These are phyloP conservation scores for Papilio elwesi DNA, from an alignment of 2,888 invertebrate species.

Conservation along the genomic window DNA sequence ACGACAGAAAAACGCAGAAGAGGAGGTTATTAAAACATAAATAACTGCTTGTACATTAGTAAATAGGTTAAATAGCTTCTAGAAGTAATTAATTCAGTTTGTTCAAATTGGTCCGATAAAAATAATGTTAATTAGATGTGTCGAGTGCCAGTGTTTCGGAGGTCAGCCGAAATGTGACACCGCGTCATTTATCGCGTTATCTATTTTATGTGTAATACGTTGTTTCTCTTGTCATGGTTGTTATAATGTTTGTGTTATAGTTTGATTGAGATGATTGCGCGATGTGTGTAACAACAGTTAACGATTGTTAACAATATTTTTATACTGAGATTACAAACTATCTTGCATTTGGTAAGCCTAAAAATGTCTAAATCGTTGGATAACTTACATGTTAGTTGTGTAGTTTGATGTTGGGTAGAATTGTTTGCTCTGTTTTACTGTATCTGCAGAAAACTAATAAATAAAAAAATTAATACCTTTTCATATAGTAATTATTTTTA, in stretches of 20 bases:
- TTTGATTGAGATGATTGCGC: neutral
- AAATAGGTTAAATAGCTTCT: slow-evolving; percentile 15
- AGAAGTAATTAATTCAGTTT: slow-evolving; percentile 5
- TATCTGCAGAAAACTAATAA: too few relatives aligned
- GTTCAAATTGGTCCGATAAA: slow-evolving; percentile 30
- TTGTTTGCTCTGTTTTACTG: too few relatives aligned
- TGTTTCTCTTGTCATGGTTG: slow-evolving; percentile 9
- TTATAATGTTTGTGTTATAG: slow-evolving; percentile 10
- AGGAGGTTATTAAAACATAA: slow-evolving; percentile 55
- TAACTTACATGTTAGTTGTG: too few relatives aligned
- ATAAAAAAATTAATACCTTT: too few relatives aligned
- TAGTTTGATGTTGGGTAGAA: too few relatives aligned
- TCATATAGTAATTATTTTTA: too few relatives aligned
- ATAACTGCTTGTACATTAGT: slow-evolving; percentile 30
- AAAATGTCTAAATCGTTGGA: too few relatives aligned
- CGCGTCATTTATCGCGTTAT: slow-evolving; percentile 22
- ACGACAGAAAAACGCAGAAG: slow-evolving; percentile 52
- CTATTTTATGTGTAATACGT: neutral
- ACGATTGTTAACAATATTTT: neutral
- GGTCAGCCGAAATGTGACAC: slow-evolving; percentile 38
- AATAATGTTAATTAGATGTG: slow-evolving; percentile 36
- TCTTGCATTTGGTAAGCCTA: too few relatives aligned
- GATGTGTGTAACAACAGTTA: neutral
- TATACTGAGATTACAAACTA: neutral
- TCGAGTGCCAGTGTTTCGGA: slow-evolving; percentile 26